These are phyloP conservation scores for Icerya purchasi DNA, from an alignment of 2,888 invertebrate species.

Conservation along the genomic window DNA sequence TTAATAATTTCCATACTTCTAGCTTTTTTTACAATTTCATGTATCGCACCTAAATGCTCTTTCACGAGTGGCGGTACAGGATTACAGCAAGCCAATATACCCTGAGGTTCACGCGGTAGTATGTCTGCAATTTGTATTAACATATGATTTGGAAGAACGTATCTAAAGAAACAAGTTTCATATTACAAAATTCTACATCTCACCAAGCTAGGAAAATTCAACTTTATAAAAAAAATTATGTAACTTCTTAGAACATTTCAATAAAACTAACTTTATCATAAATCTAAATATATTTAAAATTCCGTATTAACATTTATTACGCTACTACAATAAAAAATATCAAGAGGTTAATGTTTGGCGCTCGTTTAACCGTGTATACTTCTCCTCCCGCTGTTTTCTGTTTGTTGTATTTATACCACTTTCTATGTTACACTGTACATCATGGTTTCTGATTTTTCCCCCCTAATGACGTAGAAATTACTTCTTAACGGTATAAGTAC, in stretches of 20 bases:
- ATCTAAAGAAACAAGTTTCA: conserved; percentile 42
- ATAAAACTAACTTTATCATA: not conserved
- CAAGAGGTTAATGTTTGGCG: too few relatives aligned
- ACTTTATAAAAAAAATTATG: conserved; percentile 1
- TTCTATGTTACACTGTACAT: too few relatives aligned
- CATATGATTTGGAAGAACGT: conserved; percentile 91
- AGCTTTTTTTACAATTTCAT: conserved; percentile 45
- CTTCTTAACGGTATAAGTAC: too few relatives aligned
- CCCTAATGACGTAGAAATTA: too few relatives aligned
- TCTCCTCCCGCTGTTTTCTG: too few relatives aligned
- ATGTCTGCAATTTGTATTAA: conserved; percentile 68
- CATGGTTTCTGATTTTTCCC: too few relatives aligned
- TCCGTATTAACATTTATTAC: too few relatives aligned
- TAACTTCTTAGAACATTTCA: not conserved
- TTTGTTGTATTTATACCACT: too few relatives aligned
- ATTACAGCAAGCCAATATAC: conserved; percentile 77
- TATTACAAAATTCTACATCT: conserved; percentile 14
- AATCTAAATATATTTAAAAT: too few relatives aligned
- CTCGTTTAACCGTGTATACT: too few relatives aligned
- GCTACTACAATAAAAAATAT: too few relatives aligned
- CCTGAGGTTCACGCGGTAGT: conserved; percentile 76
- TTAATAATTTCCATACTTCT: too few relatives aligned
- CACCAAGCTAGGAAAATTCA: not conserved
- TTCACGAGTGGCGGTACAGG: conserved; percentile 66
- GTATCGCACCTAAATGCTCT: conserved; percentile 34